These are phyloP conservation scores for Napeogenes inachia DNA, from an alignment of 2,888 invertebrate genomes.

Conservation along the genomic window DNA sequence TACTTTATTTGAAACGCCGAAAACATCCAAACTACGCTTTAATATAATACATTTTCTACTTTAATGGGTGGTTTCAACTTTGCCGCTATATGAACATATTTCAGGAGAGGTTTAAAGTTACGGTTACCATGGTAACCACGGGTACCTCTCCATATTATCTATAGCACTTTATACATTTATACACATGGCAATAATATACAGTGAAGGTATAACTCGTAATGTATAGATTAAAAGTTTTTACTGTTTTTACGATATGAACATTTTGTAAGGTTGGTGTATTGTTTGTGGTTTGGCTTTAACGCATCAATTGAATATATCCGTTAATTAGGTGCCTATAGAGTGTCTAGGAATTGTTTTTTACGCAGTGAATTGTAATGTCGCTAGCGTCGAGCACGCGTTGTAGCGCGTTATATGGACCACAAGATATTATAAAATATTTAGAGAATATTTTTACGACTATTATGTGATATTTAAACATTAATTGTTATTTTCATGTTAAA, in stretches of 20 bases:
- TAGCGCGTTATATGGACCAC: conserved; percentile 62
- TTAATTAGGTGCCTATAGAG: conserved; percentile 4
- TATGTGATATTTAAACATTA: conserved; percentile 72
- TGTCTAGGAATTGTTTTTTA: conserved; percentile 9
- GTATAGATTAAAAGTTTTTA: not conserved
- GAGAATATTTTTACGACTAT: conserved; percentile 61
- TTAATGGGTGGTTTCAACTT: not conserved
- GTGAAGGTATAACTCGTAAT: not conserved
- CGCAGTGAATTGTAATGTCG: conserved; percentile 8
- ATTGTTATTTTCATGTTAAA: conserved; percentile 67
- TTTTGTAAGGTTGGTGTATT: not conserved
- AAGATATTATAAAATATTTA: conserved; percentile 61
- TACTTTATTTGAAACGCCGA: not conserved
- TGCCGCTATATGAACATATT: not conserved
- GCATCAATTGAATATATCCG: not conserved
- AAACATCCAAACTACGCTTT: conserved; percentile 5
- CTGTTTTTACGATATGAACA: conserved; percentile 1
- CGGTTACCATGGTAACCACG: not conserved
- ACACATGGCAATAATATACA: conserved; percentile 19
- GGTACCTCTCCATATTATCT: conserved; percentile 1
- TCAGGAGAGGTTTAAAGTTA: not conserved
- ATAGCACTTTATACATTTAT: conserved; percentile 26
- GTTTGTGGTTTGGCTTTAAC: not conserved
- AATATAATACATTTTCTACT: conserved; percentile 3
- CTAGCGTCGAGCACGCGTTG: conserved; percentile 23